Evolutionary conservation across 2,888 invertebrate genomes (phyloP).

Genomic region (Petrophora chlorosata): DNA sequence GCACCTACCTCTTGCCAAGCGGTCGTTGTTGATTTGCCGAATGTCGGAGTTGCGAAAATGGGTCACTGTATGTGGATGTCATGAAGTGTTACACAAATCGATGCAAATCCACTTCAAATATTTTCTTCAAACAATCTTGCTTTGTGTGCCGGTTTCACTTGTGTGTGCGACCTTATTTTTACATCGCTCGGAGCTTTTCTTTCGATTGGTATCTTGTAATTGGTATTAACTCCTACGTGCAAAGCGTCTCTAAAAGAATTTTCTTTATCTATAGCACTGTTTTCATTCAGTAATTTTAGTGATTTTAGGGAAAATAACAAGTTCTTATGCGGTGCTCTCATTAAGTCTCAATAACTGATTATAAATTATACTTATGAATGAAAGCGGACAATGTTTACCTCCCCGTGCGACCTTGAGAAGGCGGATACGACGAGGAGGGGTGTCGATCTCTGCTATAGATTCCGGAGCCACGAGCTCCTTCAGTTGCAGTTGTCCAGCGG

Average conservation of each 20-base stretch:
- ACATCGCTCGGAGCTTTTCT: slow-evolving; percentile 26
- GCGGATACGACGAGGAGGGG: slow-evolving; percentile 45
- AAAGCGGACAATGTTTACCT: slow-evolving; percentile 64
- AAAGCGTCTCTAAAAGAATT: no score
- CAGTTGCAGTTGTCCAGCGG: slow-evolving; percentile 44
- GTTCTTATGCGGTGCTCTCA: slow-evolving; percentile 7
- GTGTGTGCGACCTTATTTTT: slow-evolving; percentile 29
- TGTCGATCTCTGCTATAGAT: slow-evolving; percentile 54
- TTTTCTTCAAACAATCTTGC: slow-evolving; percentile 15
- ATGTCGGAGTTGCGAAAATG: slow-evolving; percentile 73
- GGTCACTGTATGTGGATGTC: slow-evolving; percentile 67
- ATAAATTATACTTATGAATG: slow-evolving; percentile 45
- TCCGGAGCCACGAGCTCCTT: slow-evolving; percentile 50
- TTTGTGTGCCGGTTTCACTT: slow-evolving; percentile 29
- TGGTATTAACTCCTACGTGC: slow-evolving; percentile 10
- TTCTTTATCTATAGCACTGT: slow-evolving; percentile 8
- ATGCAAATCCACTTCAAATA: slow-evolving; percentile 55
- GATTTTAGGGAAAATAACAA: slow-evolving; percentile 2
- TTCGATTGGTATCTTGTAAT: slow-evolving; percentile 16
- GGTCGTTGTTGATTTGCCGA: slow-evolving; percentile 58
- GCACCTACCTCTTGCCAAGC: slow-evolving; percentile 65
- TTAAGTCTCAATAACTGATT: background rate
- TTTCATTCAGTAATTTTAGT: slow-evolving; percentile 23
- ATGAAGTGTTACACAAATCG: slow-evolving; percentile 63
- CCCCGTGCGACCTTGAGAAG: slow-evolving; percentile 65